Evolutionary conservation across 2,113 vertebrate genomes (phyloP), one percentile per base, ranked within the genome.

Genomic region (Pica pica): DNA sequence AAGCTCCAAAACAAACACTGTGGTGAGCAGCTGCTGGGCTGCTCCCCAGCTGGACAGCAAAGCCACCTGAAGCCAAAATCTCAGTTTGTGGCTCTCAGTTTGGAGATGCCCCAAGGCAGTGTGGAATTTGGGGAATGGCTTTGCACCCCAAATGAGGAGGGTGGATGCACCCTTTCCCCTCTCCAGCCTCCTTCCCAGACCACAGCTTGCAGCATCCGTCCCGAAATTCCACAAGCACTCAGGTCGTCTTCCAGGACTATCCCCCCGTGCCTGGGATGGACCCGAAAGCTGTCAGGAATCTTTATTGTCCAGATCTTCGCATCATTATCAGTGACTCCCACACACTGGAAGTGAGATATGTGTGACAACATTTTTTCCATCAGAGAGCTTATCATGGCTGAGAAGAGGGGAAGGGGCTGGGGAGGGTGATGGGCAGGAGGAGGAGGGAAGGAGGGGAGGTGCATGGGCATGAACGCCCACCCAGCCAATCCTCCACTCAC

Each of bases 261-360:
- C 35, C 83, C 56, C 24, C 31, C 1, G 0, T 2, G 30, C 46
- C 73, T 44, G 24, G 78, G 94, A 77, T 0, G 4, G 70, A 67
- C 53, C 50, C 8, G 0, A 93, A 90, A 96, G 84, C 93, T 96
- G 96, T 95, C 96, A 96, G 78, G 70, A 96, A 79, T 52, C 63
- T 94, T 95, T 78, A 97, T 89, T 97, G 49, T 97, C 93, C 96
- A 97, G 93, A 96, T 93, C 85, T 87, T 83, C 3, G 0, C 1
- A 2, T 14, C 0, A 2, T 90, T 97, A 97, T 97, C 97, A 91
- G 91, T 0, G 0, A 91, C 96, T 97, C 96, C 91, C 89, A 96
- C 96, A 75, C 95, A 52, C 83, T 94, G 95, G 96, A 97, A 97
- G 76, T 96, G 94, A 97, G 96, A 92, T 96, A 96, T 90, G 92